Conservation (phyloP, 1,140 invertebrate species). For the Drosophila oshimai region DNA sequence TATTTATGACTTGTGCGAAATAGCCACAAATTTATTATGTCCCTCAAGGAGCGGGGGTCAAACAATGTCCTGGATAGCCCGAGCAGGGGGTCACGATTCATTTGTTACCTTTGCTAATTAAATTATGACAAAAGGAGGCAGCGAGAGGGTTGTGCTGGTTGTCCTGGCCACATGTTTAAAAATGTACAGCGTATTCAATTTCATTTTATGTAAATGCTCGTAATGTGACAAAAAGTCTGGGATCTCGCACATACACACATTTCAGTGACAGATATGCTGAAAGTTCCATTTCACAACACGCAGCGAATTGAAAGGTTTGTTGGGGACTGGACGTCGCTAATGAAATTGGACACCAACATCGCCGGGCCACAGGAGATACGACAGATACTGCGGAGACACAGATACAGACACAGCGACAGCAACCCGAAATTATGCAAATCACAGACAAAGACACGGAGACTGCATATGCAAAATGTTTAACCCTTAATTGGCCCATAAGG, state of each 20-base stretch:
- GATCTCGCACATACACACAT: slow-evolving; percentile 41
- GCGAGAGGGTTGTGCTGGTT: slow-evolving; percentile 19
- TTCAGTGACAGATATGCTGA: slow-evolving; percentile 77
- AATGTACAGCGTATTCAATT: slow-evolving; percentile 67
- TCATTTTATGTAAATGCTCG: slow-evolving; percentile 78
- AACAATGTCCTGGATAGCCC: slow-evolving; percentile 6
- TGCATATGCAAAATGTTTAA: slow-evolving; percentile 78
- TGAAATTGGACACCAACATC: slow-evolving; percentile 79
- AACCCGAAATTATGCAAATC: slow-evolving; percentile 79
- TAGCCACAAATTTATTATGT: slow-evolving; percentile 60
- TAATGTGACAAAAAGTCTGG: slow-evolving; percentile 70
- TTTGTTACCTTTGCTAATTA: slow-evolving; percentile 67
- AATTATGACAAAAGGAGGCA: slow-evolving; percentile 57
- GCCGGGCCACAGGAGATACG: slow-evolving; percentile 10
- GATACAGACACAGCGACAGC: neutral
- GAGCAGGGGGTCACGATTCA: slow-evolving; percentile 29
- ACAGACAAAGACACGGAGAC: slow-evolving; percentile 23
- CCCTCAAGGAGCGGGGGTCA: slow-evolving; percentile 23
- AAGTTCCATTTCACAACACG: slow-evolving; percentile 65
- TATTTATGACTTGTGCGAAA: slow-evolving; percentile 70
- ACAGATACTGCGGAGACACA: slow-evolving; percentile 14
- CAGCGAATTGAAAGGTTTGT: slow-evolving; percentile 17
- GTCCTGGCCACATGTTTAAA: slow-evolving; percentile 60
- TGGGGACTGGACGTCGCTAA: slow-evolving; percentile 63
- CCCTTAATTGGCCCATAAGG: slow-evolving; percentile 73